These are phyloP conservation scores for Chionoecetes opilio DNA, from an alignment of 1,140 invertebrate species.

Conservation along the genomic window DNA sequence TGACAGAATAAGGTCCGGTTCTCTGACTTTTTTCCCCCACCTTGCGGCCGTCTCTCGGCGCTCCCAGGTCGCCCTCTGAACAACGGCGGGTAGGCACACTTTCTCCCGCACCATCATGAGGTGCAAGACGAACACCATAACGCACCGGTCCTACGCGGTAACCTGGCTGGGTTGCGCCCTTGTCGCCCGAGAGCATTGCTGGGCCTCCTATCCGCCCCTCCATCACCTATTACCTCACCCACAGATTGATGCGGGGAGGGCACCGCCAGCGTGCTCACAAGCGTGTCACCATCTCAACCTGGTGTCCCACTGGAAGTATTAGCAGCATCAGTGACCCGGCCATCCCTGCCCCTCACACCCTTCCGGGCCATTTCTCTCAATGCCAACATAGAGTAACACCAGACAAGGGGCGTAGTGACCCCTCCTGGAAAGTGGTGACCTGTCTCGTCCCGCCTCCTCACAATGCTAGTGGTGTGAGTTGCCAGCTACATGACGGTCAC, in stretches of 20 bases:
- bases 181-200: constrained; percentile 49
- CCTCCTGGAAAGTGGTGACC: background rate
- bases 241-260: background rate
- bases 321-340: background rate
- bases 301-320: background rate
- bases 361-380: background rate
- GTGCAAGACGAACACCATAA: constrained; percentile 75
- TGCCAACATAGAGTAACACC: background rate
- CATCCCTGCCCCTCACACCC: background rate
- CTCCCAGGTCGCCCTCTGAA: constrained; percentile 61
- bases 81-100: constrained; percentile 43
- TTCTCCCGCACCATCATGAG: constrained; percentile 7
- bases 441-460: background rate
- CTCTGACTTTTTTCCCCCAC: background rate
- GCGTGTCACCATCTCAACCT: background rate
- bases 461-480: background rate
- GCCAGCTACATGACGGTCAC: constrained; percentile 15
- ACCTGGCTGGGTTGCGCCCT: constrained; percentile 68
- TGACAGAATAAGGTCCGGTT: background rate
- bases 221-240: constrained; percentile 59
- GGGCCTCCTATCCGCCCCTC: constrained; percentile 58
- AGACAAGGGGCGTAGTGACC: background rate
- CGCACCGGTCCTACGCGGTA: constrained; percentile 71
- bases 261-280: constrained; percentile 1
- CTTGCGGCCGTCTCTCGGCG: background rate